phyloP scores from a whole-genome alignment of 1,140 invertebrate species.

The Atta texana region DNA sequence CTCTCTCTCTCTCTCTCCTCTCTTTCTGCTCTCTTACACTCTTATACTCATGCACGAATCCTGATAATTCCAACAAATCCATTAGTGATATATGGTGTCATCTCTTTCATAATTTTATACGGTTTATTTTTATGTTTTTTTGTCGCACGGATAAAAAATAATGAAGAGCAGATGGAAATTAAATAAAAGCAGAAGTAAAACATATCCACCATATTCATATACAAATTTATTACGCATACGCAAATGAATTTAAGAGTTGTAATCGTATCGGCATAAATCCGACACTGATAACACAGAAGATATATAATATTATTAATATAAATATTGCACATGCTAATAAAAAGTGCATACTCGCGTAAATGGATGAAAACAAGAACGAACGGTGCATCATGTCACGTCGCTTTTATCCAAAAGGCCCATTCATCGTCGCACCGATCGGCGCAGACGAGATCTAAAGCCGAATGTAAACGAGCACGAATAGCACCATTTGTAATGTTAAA shows the following conservation, averaged over 20 bases:
- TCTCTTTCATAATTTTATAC: slow-evolving; percentile 9
- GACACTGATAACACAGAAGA: not conserved
- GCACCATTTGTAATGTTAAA: not conserved
- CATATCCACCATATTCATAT: not conserved
- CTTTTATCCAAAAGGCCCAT: slow-evolving; percentile 34
- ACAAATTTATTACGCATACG: slow-evolving; percentile 6
- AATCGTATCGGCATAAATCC: not conserved
- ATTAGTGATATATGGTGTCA: slow-evolving; percentile 52
- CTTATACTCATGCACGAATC: not conserved
- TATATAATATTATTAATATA: slow-evolving; percentile 40
- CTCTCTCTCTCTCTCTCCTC: not conserved
- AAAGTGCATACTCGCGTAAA: slow-evolving; percentile 23
- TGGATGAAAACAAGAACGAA: slow-evolving; percentile 38
- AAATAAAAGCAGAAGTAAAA: slow-evolving; percentile 17
- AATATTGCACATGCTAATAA: slow-evolving; percentile 11
- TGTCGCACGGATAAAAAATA: not conserved
- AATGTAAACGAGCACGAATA: slow-evolving; percentile 1
- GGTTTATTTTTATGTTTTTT: slow-evolving; percentile 13
- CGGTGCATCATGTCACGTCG: not conserved
- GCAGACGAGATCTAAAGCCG: slow-evolving; percentile 21
- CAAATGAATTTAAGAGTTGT: slow-evolving; percentile 39
- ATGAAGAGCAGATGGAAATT: not conserved
- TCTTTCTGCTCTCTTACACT: not conserved
- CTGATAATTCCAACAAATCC: slow-evolving; percentile 38
- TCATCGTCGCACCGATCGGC: slow-evolving; percentile 9